These are phyloP conservation scores for Hypanus sabinus DNA, from an alignment of 2,113 vertebrate species.

Conservation along the genomic window DNA sequence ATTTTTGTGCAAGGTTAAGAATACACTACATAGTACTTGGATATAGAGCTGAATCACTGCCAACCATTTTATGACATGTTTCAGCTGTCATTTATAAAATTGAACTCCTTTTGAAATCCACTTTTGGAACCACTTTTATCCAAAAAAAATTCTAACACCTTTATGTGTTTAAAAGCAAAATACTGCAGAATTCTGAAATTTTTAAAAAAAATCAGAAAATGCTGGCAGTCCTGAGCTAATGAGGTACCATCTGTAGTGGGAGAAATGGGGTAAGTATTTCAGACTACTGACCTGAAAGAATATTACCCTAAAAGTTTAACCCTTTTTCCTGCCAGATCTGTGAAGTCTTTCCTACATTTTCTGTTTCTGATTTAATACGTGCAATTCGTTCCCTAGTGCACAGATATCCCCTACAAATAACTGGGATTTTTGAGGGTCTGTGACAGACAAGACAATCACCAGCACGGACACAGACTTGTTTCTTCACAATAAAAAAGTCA, in stretches of 20 bases:
- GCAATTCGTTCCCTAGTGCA: conserved; percentile 4
- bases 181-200: too few species aligned
- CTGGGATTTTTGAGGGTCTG: background rate
- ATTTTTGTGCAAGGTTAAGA: background rate
- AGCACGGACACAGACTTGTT: background rate
- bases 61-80: background rate
- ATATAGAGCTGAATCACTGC: background rate
- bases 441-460: conserved; percentile 16
- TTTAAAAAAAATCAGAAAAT: too few species aligned
- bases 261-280: too few species aligned
- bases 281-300: too few species aligned
- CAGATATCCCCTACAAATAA: background rate
- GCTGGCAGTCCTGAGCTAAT: too few species aligned
- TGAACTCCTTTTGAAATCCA: too few species aligned
- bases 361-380: background rate
- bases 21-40: background rate
- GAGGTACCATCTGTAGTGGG: too few species aligned
- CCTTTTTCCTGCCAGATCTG: too few species aligned
- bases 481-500: conserved; percentile 5
- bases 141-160: background rate
- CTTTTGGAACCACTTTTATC: too few species aligned
- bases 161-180: background rate
- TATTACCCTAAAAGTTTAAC: too few species aligned
- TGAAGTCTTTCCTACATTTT: too few species aligned
- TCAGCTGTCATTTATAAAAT: too few species aligned